Base-by-base conservation (phyloP, 2,888 invertebrate genomes). In the Troglohyphantes excavatus region DNA sequence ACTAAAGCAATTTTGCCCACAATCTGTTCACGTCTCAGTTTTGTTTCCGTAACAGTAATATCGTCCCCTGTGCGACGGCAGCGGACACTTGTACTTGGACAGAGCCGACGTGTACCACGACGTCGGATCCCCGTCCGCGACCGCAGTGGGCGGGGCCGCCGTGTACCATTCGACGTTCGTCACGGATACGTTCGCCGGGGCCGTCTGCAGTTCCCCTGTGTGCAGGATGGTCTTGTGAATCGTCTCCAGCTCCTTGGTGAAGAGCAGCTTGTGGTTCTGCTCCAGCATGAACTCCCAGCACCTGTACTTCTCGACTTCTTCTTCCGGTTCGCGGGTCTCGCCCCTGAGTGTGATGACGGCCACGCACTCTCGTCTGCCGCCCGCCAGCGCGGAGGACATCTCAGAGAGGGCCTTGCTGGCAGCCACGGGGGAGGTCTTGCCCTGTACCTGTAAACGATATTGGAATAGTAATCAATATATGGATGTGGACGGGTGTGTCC, bases 231-330 rank as follows among this genome's bases (percentile, higher is more conserved):
- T 67, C 33, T 85, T 87, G 70, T 91, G 84, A 0, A 92, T 75
- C 3, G 97, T 96, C 92, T 97, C 97, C 73, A 97, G 93, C 93
- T 97, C 97, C 93, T 97, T 97, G 93, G 97, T 97, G 92, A 97
- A 97, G 1, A 97, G 93, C 93, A 97, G 94, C 93, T 97, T 97
- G 0, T 97, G 97, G 92, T 97, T 97, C 93, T 97, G 97, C 93
- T 97, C 97, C 72, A 97, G 93, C 97, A 97, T 97, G 92, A 97
- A 97, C 92, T 97, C 97, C 97, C 97, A 97, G 93, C 97, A 97
- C 93, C 97, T 96, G 93, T 97, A 97, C 93, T 97, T 97, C 93
- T 97, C 97, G 92, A 97, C 97, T 0, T 91, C 91, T 65, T 86
- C 90, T 13, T 90, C 84, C 2, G 27, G 63, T 0, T 67, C 67